A percentile compares a stretch with the other conserved stretches of the same genome.
These are phyloP conservation scores for Alviniconcha strummeri DNA, from an alignment of 2,888 invertebrate species.

Conservation along the genomic window DNA sequence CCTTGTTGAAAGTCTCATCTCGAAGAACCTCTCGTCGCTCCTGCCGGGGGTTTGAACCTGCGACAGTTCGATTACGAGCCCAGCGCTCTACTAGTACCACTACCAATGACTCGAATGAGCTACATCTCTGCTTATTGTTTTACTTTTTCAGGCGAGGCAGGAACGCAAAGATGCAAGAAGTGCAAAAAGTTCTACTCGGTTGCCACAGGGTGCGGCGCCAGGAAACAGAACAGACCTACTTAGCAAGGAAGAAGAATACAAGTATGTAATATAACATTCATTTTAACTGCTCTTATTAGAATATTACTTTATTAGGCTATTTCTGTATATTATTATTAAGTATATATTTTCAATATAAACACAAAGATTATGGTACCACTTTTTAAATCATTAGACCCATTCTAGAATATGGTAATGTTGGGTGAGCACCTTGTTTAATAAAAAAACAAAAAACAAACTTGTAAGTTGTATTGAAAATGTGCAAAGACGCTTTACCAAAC, in stretches of 20 bases:
- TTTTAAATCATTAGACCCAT: no score
- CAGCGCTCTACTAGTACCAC: not conserved
- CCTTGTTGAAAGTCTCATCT: no score
- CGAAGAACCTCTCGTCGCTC: not conserved
- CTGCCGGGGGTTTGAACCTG: no score
- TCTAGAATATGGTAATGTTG: no score
- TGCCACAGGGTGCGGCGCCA: not conserved
- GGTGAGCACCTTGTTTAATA: no score
- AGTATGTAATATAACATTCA: slow-evolving; percentile 44
- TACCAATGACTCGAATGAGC: not conserved
- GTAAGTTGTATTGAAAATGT: no score
- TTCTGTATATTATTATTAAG: no score
- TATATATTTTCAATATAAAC: not conserved
- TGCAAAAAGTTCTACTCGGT: slow-evolving; percentile 21
- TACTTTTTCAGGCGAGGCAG: slow-evolving; percentile 4
- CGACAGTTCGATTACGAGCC: no score
- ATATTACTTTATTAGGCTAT: not conserved
- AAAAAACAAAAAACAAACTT: no score
- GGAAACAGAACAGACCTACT: slow-evolving; percentile 46
- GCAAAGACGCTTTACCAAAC: no score
- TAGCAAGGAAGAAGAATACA: slow-evolving; percentile 62
- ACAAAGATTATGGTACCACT: no score
- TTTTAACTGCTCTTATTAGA: not conserved
- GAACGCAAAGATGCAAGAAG: slow-evolving; percentile 26
- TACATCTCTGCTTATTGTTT: not conserved